Base-by-base conservation (phyloP, 2,888 invertebrate genomes). In the Amphimallon solstitiale region DNA sequence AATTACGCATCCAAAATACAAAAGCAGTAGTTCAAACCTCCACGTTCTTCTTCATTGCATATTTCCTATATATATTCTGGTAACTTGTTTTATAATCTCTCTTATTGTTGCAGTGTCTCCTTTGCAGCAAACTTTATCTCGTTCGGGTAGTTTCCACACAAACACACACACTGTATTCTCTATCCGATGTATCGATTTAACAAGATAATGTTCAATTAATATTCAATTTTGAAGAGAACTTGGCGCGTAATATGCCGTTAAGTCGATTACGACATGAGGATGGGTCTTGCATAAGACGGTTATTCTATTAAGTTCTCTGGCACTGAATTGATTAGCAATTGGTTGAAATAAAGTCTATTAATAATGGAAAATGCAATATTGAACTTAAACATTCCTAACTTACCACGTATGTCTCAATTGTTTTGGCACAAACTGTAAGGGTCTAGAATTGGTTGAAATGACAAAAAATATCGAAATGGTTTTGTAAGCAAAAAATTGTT, bases 201-300 rank as follows among this genome's bases (percentile, higher is more conserved):
- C 59, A 51, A 14, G 38, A 48, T 62, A 46, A 62, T 62, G 37
- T 46, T 17, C 49, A 46, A 62, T 62, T 62, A 62, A 62, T 62
- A 62, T 62, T 62, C 62, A 62, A 62, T 62, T 62, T 46, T 62
- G 60, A 60, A 60, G 49, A 37, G 48, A 62, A 48, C 10, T 62
- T 38, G 49, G 62, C 38, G 48, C 48, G 34, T 62, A 62, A 49
- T 62, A 62, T 49, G 49, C 29, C 48, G 45, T 49, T 49, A 62
- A 62, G 62, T 62, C 35, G 49, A 62, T 62, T 62, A 49, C 37
- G 35, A 60, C 12, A 29, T 23, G 40, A 6, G 23, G 23, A 43
- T 14, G 40, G 23, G 14, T 56, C 15, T 14, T 14, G 56, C 56
- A 29, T 40, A 56, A 23, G 40, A 40, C 14, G 40, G 21, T 38